Evolutionary conservation across 2,797 vertebrate species (phyloP), one percentile per base, ranked within the genome.

Genomic region (Buceros bicornis): DNA sequence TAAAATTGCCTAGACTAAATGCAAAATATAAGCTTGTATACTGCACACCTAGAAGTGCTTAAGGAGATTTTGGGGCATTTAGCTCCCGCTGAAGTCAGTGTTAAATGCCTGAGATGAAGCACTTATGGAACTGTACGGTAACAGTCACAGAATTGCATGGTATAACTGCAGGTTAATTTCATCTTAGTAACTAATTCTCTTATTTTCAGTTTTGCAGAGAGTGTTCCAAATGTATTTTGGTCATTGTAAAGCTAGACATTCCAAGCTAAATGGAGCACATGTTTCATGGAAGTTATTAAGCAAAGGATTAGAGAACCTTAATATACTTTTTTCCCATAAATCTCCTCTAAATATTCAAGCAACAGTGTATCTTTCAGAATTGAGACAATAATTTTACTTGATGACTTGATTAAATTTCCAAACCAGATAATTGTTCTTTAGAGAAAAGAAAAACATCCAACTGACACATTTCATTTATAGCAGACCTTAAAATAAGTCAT

Each of bases 401-500:
- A 74, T 93, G 28, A 50, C 60, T 91, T 88, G 64, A 96, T 72
- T 93, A 92, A 69, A 91, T 60, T 87, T 90, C 64, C 58, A 92
- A 93, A 87, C 31, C 56, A 47, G 35, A 70, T 90, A 97, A 95
- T 5, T n/a, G 10, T 56, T 71, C 67, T 86, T 91, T 31, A 84
- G 58, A 13, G 71, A 84, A 95, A 90, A 95, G 35, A 35, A 74
- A 89, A 82, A 69, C 42, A 58, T 57, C 50, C 69, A 67, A 48
- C 26, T 84, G 25, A 80, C 71, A 48, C 66, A 74, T 58, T 54
- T 87, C 84, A 94, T 95, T 94, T 93, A 94, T 37, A 97, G 40
- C 60, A 82, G 57, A 45, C 16, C 87, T 95, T 92, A 82, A 93
- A 96, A 72, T 74, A 93, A 96, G 93, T 84, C 3, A 8, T 79